Percentiles rank a stretch among this genome's conserved stretches.
Conservation (phyloP, 2,113 vertebrate genomes). For the Noctilio leporinus region DNA sequence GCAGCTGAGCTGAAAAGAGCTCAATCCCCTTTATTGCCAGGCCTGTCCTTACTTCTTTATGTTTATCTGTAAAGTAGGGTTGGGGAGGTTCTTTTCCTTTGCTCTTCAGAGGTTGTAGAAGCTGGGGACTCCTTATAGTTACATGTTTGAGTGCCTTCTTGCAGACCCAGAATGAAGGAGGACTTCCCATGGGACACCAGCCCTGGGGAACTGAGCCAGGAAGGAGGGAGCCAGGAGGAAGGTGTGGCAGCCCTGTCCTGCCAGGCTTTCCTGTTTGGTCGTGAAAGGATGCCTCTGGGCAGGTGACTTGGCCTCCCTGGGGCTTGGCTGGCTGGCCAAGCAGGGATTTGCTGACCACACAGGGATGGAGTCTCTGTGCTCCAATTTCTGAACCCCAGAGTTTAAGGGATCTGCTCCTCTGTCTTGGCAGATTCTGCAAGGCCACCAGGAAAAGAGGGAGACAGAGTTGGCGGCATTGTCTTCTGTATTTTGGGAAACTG, state of each 20-base stretch:
- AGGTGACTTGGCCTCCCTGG: not conserved
- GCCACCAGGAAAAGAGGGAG: not conserved
- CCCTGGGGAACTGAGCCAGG: not conserved
- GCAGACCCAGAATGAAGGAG: not conserved
- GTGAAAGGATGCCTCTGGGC: not conserved
- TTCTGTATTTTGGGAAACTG: conserved; percentile 16
- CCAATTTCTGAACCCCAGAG: not conserved
- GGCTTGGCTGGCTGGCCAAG: not conserved
- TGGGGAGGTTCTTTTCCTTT: not conserved
- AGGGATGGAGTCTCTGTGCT: not conserved
- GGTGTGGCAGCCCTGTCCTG: not conserved
- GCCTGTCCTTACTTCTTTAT: not conserved
- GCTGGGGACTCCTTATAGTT: not conserved
- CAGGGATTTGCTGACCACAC: not conserved
- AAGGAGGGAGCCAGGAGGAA: not conserved
- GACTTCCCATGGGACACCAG: not conserved
- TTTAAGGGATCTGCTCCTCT: not conserved
- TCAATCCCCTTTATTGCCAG: not conserved
- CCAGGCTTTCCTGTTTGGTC: conserved; percentile 8
- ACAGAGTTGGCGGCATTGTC: not conserved
- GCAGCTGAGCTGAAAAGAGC: not conserved
- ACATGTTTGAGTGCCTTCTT: not conserved
- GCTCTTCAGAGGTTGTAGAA: not conserved
- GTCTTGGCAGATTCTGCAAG: not conserved
- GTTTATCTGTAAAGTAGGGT: not conserved